Evolutionary conservation across 2,113 vertebrate species (phyloP), one percentile per base, ranked within the genome.

Genomic region (Neodontobutis hainanensis): DNA sequence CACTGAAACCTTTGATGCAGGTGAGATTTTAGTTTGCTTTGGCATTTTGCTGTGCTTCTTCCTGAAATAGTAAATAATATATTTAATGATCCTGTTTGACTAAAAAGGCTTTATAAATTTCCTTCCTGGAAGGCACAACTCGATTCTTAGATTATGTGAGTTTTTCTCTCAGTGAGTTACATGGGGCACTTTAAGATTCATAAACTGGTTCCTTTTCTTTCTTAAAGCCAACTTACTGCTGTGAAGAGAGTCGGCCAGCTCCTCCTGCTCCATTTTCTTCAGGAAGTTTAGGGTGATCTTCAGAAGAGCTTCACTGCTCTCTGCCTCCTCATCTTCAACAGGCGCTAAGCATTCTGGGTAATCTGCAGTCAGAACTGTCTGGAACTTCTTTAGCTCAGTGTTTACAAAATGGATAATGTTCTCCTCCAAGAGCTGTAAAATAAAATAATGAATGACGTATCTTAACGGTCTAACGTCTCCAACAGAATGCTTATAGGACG

Each of bases 211-310:
- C 19, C 19, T 27, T 27, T 27, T 27, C 19, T 27, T 27, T 27
- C 3, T 27, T 27, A 27, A 55, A 51, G 11, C 52, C 46, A 14
- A 36, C 69, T 78, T 72, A 78, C 69, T 73, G 52, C 38, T 69
- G 61, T 70, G 45, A 65, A 81, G 70, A 19, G 8, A 34, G 34
- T 71, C 52, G 48, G 63, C 53, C 63, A 80, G 59, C 10, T 67
- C 32, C 47, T 73, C 43, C 59, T 61, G 70, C 8, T 73, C 44
- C 76, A 73, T 60, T 8, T 11, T 11, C 49, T 15, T 69, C 48
- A 78, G 60, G 61, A 73, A 68, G 53, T 53, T 8, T 48, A 65
- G 0, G 47, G 65, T 69, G 44, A 82, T 78, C 34, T 57, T 64
- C 55, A 71, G 38, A 35, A 82, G 63, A 0, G 63, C 53, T 16